Base-by-base conservation (phyloP, 2,797 vertebrate species). In the Orientallactaga sibirica region DNA sequence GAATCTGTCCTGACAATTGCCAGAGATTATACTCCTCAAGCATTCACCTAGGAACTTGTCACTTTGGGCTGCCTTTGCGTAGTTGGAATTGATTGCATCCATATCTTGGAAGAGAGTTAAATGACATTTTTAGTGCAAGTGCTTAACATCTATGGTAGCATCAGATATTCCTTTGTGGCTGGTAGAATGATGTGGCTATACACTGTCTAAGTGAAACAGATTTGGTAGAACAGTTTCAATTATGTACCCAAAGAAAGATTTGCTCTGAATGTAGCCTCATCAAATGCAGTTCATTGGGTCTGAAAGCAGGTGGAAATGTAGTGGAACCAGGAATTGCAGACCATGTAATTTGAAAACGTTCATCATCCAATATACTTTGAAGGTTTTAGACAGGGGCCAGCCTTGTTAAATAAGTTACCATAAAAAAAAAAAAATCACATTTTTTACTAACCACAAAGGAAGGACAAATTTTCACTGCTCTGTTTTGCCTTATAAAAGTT, bases 281-380 rank as follows among this genome's bases (percentile, higher is more conserved):
- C 96, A 98, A 98, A 97, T 89, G 66, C 93, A 98, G 97, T 95
- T 98, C 97, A 97, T 33, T 97, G 98, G 94, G 10, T 98, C 88
- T 97, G 97, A 98, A 97, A 98, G 91, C 95, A 97, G 92, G 85
- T 97, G 75, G 96, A 98, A 98, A 98, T 97, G 97, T 94, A 97
- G 86, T 88, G 94, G 90, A 98, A 98, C 93, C 83, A 97, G 94
- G 93, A 97, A 97, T 86, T 97, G 93, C 88, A 97, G 96, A 96
- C 90, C 97, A 95, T 97, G 92, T 97, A 98, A 98, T 98, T 97
- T 98, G 96, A 97, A 98, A 98, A 96, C 96, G 90, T 97, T 98
- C 96, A 90, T 97, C 96, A 97, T 96, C 79, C 91, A 96, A 61
- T 89, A 97, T 68, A 85, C 91, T 92, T 95, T 97, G 92, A 79